Evolutionary conservation across 2,113 vertebrate genomes (phyloP).

Genomic region (Poicephalus meyeri): DNA sequence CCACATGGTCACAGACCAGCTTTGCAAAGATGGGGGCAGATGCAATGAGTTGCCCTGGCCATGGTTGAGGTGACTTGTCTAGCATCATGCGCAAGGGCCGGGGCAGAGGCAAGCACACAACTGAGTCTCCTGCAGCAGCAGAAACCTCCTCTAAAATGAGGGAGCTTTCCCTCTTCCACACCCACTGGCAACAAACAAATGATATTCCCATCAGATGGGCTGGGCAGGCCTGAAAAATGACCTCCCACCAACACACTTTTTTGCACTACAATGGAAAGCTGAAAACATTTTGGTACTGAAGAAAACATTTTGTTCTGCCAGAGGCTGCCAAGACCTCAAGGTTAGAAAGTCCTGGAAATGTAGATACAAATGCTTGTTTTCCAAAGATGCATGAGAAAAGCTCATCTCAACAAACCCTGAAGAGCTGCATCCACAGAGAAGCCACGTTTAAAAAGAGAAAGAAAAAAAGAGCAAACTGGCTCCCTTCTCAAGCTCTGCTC

Average conservation of each 20-base stretch:
- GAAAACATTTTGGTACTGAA: not conserved
- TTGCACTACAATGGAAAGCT: not conserved
- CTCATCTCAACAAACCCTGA: not conserved
- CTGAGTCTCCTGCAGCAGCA: not conserved
- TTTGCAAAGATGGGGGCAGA: not conserved
- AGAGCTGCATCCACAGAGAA: not conserved
- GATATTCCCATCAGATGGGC: not conserved
- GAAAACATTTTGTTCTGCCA: constrained; percentile 29
- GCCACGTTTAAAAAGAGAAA: fast-evolving
- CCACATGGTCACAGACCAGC: not conserved
- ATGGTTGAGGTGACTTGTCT: fast-evolving
- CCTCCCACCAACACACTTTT: fast-evolving
- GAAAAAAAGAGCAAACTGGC: fast-evolving
- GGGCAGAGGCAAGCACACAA: not conserved
- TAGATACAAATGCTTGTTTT: not conserved
- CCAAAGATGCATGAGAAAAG: not conserved
- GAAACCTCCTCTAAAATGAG: not conserved
- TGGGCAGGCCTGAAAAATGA: not conserved
- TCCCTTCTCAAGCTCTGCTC: not conserved
- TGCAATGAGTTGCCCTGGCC: not conserved
- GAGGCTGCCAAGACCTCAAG: not conserved
- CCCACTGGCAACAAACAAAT: not conserved
- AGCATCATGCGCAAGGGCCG: not conserved
- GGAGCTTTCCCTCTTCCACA: not conserved
- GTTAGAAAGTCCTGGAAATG: not conserved